Base-by-base conservation (phyloP, 2,888 invertebrate genomes). In the Drosophila diplacantha region DNA sequence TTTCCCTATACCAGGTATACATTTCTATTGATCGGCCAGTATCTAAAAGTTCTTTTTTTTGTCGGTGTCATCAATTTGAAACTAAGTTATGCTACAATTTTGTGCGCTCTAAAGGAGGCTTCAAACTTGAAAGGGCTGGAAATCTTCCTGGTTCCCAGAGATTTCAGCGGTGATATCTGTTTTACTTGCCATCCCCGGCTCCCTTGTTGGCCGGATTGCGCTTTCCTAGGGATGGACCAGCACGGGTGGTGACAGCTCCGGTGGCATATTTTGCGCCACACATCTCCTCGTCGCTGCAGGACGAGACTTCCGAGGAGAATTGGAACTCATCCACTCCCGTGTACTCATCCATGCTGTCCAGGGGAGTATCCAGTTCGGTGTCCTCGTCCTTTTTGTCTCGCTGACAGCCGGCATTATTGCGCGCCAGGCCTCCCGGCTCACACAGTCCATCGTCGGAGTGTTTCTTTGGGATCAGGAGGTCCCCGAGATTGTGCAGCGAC, bases 231-330 rank as follows among this genome's bases (percentile, higher is more conserved):
- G 55, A 14, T 0, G 74, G 57, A 1, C 53, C 50, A 0, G 52
- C 52, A 4, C 83, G 79, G 4, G 75, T 53, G 18, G 82, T 82
- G 39, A 38, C 37, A 22, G 37, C 52, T n/a, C 71, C 80, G 1
- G 11, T 39, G 1, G 53, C 29, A 37, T 68, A 74, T 6, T 72
- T 71, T 1, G 50, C n/a, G 3, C 29, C 34, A 14, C 39, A 41
- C 4, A 74, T 66, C 22, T 62, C 62, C 0, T 77, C 76, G 20
- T 78, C 78, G 52, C 81, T 85, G 59, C 73, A 69, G 0, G 84
- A 79, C 3, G 81, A 83, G 61, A 81, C 57, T 3, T 73, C 86
- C 1, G 86, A 86, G 56, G 84, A 84, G 18, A 72, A 62, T 29
- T 74, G 81, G 22, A 73, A 81, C 7, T 83, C 81, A 9, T 83